These are phyloP conservation scores for Pentamera pediparva DNA, from an alignment of 53 echinoderm and acorn worm species.

Conservation along the genomic window DNA sequence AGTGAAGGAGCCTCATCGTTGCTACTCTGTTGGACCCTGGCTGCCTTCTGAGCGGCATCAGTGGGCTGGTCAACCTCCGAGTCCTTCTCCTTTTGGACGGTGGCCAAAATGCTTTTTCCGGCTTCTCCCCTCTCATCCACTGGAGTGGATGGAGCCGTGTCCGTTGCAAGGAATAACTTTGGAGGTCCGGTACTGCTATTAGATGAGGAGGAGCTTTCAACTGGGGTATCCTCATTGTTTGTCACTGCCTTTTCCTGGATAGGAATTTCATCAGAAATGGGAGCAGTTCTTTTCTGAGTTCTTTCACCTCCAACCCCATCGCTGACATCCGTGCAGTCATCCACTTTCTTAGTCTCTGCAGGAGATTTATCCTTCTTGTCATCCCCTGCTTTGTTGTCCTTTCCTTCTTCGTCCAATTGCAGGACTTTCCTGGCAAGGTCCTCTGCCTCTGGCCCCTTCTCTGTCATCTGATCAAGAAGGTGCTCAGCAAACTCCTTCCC, in stretches of 20 bases:
- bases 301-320: neutral
- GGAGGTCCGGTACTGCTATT: neutral
- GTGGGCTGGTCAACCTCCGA: no score
- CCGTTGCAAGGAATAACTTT: neutral
- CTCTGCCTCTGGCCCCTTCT: neutral
- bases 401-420: neutral
- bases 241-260: no score
- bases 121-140: no score
- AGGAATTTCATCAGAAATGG: no score
- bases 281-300: neutral
- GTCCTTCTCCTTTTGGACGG: no score
- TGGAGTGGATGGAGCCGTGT: neutral
- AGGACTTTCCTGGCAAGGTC: neutral
- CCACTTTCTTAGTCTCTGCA: neutral
- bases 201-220: neutral
- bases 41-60: no score
- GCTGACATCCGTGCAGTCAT: neutral
- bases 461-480: slow-evolving; percentile 8
- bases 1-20: neutral
- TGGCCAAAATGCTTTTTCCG: no score
- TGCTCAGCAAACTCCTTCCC: slow-evolving; percentile 25
- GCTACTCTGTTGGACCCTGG: neutral
- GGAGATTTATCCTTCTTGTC: neutral
- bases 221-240: no score
- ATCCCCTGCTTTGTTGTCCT: neutral